Evolutionary conservation across 2,113 vertebrate species (phyloP), one percentile per base, ranked within the genome.

Genomic region (Elephas maximus): DNA sequence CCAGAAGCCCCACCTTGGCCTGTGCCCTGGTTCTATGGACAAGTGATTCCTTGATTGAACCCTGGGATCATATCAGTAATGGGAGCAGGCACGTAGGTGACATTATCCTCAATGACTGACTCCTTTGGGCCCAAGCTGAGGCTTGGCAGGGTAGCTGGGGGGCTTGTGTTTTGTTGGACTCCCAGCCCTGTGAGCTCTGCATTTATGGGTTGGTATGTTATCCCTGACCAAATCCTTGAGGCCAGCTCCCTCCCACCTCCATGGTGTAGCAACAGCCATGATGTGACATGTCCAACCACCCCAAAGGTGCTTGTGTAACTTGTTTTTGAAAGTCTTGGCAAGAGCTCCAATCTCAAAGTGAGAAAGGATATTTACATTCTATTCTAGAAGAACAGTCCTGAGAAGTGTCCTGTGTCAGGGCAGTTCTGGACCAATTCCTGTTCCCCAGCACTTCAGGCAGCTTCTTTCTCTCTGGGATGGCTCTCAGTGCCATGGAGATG

Each of bases 321-420:
- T 96, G 90, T 94, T 96, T 97, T 97, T 81, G 96, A 67, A 87
- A 92, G 93, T 86, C 80, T 84, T 97, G 96, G 97, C 94, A 96
- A 94, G 86, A 91, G 86, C 85, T 94, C 78, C 44, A 45, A 88
- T 82, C 73, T 90, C 67, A 67, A 97, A 89, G 79, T 67, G 79
- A 94, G 89, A 92, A 94, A 81, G 91, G 37, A 57, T 97, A 81
- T 97, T 97, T 92, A 95, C 93, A 92, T 90, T 96, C 80, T 93
- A 92, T 90, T 96, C 80, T 93, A 53, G 51, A 92, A 97, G 87
- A 94, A 67, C 85, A 93, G 51, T 79, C 65, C 81, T 1, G 23
- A 94, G 67, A 93, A 93, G 45, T 5, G 20, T 65, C 80, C 87
- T 92, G n/a, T 73, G 51, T 90, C 86, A 45, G 80, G 67, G 57